These are phyloP conservation scores for Rhamphomyia laevipes DNA, from an alignment of 2,888 invertebrate genomes.

Conservation along the genomic window DNA sequence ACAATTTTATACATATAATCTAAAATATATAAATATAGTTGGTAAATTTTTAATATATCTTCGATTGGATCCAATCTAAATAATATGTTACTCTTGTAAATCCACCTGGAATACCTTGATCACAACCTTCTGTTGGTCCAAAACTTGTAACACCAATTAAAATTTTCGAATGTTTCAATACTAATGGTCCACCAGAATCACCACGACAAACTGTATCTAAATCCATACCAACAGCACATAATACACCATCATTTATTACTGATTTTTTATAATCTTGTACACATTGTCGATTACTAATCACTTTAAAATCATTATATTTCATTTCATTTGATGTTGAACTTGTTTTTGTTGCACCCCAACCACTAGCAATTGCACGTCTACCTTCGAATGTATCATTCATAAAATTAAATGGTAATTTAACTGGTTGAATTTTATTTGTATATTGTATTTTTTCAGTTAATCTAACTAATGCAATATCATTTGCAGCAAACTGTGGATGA, in stretches of 20 bases:
- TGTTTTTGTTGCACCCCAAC: conserved; percentile 30
- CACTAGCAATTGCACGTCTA: conserved; percentile 29
- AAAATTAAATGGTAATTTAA: neutral
- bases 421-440: neutral
- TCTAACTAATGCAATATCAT: neutral
- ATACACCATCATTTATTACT: conserved; percentile 27
- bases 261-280: conserved; percentile 24
- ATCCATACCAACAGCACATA: conserved; percentile 34
- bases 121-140: conserved; percentile 31
- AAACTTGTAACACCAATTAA: conserved; percentile 36
- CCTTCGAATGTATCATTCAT: conserved; percentile 23
- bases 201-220: conserved; percentile 34
- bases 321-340: conserved; percentile 27
- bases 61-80: conserved; percentile 31
- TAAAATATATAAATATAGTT: conserved; percentile 1
- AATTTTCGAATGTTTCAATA: conserved; percentile 25
- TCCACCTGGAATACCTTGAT: conserved; percentile 31
- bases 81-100: conserved; percentile 33
- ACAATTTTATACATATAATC: neutral
- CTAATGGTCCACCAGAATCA: conserved; percentile 35
- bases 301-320: conserved; percentile 32
- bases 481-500: neutral
- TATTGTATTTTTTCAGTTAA: neutral
- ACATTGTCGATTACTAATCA: conserved; percentile 31
- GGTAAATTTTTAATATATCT: conserved; percentile 20